Evolutionary conservation across 1,140 invertebrate species (phyloP), one percentile per base, ranked within the genome.

Genomic region (Arion vulgaris): DNA sequence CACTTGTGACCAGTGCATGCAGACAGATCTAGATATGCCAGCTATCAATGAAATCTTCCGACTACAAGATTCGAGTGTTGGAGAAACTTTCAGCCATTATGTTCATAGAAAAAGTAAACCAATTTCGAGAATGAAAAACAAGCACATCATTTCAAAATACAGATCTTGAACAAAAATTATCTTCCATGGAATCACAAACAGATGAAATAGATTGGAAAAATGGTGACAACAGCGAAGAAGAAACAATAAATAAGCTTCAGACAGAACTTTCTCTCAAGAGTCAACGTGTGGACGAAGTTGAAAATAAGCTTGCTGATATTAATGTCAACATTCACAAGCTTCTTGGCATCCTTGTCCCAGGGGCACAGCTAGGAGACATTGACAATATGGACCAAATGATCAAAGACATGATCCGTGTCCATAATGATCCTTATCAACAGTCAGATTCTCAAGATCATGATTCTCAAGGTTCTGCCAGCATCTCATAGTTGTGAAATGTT

Each of bases 331-430:
- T 90, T n/a, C 83, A 86, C 62, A 83, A 85, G 80, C 84, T 90
- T 36, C 82, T 90, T 17, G 79, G 84, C 45, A 86, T 87, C 57
- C 88, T 89, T 38, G 85, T 88, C 0, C 87, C 89, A 0, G 87
- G 88, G 45, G 82, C 87, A 19, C 86, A 89, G 66, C 68, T 89
- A 26, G 87, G 86, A 4, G 80, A 80, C 26, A 73, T 79, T 0
- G 80, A 82, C 28, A 84, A 86, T 73, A 86, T 90, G 68, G 88
- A 88, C 68, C 73, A 84, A 26, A 86, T 89, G 28, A 85, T 90
- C 9, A 82, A 78, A 19, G 88, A 88, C 34, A 88, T 90, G 89
- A 90, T 90, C 45, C 68, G 80, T 15, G 76, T 84, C 5, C 23
- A 51, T 49, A 32, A 76, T 11, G 74, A 76, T 13, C 28, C 45